Conservation (phyloP, 2,888 invertebrate genomes). For the Amiota mariae region DNA sequence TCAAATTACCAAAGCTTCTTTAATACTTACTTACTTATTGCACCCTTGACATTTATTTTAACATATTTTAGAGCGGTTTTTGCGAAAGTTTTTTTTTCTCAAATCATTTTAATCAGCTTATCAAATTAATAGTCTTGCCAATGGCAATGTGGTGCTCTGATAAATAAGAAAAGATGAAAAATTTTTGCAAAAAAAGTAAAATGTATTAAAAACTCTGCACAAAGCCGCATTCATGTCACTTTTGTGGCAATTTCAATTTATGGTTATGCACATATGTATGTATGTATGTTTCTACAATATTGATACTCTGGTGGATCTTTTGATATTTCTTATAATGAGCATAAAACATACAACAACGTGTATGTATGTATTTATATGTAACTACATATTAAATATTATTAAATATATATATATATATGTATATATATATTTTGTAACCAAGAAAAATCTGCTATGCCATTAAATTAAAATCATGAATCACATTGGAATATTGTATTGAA, state of each 20-base stretch:
- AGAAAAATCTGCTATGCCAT: no score
- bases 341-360: no score
- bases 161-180: conserved; percentile 1
- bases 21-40: conserved; percentile 6
- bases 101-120: conserved; percentile 24
- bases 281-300: no score
- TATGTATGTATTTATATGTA: no score
- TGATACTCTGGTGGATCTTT: no score
- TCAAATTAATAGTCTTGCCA: conserved; percentile 9
- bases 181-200: neutral
- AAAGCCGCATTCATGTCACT: neutral
- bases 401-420: no score
- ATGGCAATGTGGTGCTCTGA: neutral
- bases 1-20: conserved; percentile 1
- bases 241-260: conserved; percentile 14
- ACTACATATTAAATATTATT: no score
- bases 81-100: neutral
- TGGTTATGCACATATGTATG: neutral
- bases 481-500: neutral
- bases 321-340: no score
- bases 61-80: neutral
- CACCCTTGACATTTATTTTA: conserved; percentile 13
- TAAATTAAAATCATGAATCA: neutral
- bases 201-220: neutral
- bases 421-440: no score